A percentile compares a stretch with the other conserved stretches of the same genome.
Conservation (phyloP, 2,888 invertebrate genomes). For the Athrips mouffetella region DNA sequence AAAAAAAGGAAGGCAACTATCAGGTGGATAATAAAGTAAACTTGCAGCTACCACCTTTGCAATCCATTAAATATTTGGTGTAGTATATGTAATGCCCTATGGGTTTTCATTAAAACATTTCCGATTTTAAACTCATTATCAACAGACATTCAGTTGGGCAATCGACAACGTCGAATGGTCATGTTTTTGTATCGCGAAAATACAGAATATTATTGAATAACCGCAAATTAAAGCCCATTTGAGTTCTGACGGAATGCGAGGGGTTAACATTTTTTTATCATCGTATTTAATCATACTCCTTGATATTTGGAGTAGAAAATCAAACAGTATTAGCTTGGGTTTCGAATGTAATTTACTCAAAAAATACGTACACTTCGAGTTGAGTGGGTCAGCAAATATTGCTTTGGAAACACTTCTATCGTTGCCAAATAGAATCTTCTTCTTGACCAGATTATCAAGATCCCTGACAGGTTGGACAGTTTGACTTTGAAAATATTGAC, state of each 20-base stretch:
- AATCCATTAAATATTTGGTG: too few species aligned
- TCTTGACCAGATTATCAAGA: slow-evolving; percentile 36
- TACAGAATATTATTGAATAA: neutral
- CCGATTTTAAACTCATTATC: neutral
- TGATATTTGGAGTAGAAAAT: slow-evolving; percentile 8
- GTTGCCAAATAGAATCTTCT: slow-evolving; percentile 68
- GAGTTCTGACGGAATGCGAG: neutral
- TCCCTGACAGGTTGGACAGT: slow-evolving; percentile 18
- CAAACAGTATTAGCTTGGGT: slow-evolving; percentile 10
- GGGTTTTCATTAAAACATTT: slow-evolving; percentile 3
- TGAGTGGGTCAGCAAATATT: slow-evolving; percentile 67
- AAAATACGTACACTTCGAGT: slow-evolving; percentile 52
- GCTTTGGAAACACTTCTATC: slow-evolving; percentile 57
- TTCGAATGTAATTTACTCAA: slow-evolving; percentile 26
- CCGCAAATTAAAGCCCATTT: neutral
- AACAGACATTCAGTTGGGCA: neutral
- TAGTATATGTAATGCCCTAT: too few species aligned
- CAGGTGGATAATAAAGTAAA: too few species aligned
- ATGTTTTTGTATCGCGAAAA: neutral
- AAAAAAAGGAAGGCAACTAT: too few species aligned
- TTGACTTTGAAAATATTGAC: neutral
- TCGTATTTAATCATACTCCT: neutral
- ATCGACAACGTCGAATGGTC: neutral
- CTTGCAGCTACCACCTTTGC: too few species aligned
- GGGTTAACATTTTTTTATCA: neutral